These are phyloP conservation scores for Hemiscyllium ocellatum DNA, from an alignment of 2,113 vertebrate species.

Conservation along the genomic window DNA sequence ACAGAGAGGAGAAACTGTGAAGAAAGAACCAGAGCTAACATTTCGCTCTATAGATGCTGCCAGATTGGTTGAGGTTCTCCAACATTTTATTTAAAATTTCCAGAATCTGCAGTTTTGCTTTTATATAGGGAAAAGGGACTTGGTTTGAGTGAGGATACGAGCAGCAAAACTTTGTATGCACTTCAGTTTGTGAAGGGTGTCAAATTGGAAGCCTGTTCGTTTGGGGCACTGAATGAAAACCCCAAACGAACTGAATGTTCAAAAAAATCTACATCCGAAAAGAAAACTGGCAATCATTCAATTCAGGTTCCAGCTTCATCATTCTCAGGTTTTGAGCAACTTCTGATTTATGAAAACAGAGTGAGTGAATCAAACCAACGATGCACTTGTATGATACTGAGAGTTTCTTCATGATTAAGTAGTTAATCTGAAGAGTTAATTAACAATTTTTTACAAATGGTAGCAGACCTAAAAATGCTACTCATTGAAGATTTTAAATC, in stretches of 20 bases:
- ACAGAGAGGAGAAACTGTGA: no score
- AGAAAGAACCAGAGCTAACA: no score
- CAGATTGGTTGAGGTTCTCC: no score
- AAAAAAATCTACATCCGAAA: not conserved
- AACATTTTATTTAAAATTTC: no score
- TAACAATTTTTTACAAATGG: not conserved
- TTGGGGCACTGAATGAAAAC: not conserved
- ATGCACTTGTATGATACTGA: not conserved
- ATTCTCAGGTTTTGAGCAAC: not conserved
- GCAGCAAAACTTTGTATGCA: no score
- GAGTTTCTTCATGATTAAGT: not conserved
- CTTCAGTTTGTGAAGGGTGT: no score
- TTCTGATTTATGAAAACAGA: not conserved
- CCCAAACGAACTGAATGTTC: no score
- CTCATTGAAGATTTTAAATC: not conserved
- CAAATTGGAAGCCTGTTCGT: not conserved
- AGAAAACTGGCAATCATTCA: not conserved
- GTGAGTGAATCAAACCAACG: not conserved
- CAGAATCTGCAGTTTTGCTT: no score
- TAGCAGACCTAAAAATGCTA: not conserved
- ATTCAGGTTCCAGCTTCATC: not conserved
- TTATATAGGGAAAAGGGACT: no score
- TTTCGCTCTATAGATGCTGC: no score
- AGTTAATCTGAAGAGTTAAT: not conserved
- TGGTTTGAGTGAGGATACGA: no score